A percentile compares a stretch with the other conserved stretches of the same genome.
phyloP scores from a whole-genome alignment of 2,113 vertebrate species.

The Elachura formosa region DNA sequence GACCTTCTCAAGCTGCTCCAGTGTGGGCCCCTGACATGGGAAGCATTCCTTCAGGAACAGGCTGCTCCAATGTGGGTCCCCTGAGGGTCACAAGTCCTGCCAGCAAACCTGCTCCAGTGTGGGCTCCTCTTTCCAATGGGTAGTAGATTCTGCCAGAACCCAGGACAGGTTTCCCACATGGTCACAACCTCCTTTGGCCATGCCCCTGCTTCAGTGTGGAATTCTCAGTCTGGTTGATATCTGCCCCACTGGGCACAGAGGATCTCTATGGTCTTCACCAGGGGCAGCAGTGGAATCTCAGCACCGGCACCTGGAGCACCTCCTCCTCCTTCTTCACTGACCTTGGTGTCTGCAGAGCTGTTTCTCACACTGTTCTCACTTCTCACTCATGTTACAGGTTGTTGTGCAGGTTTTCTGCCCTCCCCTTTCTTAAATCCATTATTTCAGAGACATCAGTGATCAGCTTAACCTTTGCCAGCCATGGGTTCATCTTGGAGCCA shows the following conservation, averaged over 20 bases:
- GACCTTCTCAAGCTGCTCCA: not conserved
- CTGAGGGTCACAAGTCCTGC: not conserved
- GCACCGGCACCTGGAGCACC: not conserved
- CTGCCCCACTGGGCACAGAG: not conserved
- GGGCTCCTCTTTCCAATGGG: not conserved
- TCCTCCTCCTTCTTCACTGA: not conserved
- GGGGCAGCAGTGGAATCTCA: not conserved
- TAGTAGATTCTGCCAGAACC: not conserved
- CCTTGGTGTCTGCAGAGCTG: not conserved
- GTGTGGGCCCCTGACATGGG: too few relatives aligned
- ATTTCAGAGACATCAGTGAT: not conserved
- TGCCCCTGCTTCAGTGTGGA: not conserved
- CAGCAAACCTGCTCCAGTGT: not conserved
- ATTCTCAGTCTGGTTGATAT: not conserved
- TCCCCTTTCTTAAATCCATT: not conserved
- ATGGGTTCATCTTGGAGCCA: not conserved
- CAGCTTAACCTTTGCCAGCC: not conserved
- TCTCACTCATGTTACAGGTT: not conserved
- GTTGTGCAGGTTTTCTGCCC: not conserved
- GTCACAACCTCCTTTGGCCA: not conserved
- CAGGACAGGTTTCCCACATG: not conserved
- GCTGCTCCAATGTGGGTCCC: not conserved
- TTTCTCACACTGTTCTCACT: not conserved
- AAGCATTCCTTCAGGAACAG: not conserved
- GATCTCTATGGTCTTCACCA: not conserved